Evolutionary conservation across 2,888 invertebrate genomes (phyloP).

Genomic region (Phyllotreta striolata): DNA sequence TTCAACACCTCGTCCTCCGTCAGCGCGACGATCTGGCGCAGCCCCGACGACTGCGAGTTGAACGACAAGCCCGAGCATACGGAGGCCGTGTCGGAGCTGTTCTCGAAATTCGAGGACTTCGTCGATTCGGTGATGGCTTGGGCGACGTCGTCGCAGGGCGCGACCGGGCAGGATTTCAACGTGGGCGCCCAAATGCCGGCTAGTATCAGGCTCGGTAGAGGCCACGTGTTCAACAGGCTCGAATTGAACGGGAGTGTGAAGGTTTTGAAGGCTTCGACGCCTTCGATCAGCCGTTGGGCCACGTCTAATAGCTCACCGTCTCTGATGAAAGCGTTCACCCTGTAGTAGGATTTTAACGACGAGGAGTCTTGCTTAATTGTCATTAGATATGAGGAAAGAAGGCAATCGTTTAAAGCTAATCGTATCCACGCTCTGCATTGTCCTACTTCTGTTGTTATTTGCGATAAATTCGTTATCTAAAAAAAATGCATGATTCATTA

Average conservation of each 20-base stretch:
- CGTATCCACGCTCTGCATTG: slow-evolving; percentile 93
- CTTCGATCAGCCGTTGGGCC: slow-evolving; percentile 77
- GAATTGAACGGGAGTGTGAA: slow-evolving; percentile 84
- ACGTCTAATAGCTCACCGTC: slow-evolving; percentile 84
- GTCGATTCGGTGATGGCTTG: slow-evolving; percentile 58
- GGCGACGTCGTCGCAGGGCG: slow-evolving; percentile 81
- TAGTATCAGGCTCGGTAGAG: slow-evolving; percentile 79
- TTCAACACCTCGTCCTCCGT: slow-evolving; percentile 78
- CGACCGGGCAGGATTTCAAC: slow-evolving; percentile 76
- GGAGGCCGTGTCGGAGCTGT: slow-evolving; percentile 56
- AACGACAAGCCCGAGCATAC: slow-evolving; percentile 59
- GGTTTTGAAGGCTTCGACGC: slow-evolving; percentile 75
- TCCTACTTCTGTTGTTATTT: slow-evolving; percentile 89
- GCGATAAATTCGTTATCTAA: slow-evolving; percentile 75
- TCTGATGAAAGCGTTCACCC: slow-evolving; percentile 80
- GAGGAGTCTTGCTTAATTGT: slow-evolving; percentile 81
- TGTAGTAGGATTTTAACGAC: slow-evolving; percentile 84
- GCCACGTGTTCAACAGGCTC: slow-evolving; percentile 90
- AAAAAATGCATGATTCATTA: slow-evolving; percentile 44
- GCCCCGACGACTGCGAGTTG: slow-evolving; percentile 61
- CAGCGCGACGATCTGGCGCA: slow-evolving; percentile 65
- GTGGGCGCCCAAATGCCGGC: slow-evolving; percentile 88
- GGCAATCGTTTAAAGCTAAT: slow-evolving; percentile 85
- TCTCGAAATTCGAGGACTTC: slow-evolving; percentile 41
- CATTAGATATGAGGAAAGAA: slow-evolving; percentile 85